Evolutionary conservation across 2,888 invertebrate genomes (phyloP).

Genomic region (Serrognathus titanus): DNA sequence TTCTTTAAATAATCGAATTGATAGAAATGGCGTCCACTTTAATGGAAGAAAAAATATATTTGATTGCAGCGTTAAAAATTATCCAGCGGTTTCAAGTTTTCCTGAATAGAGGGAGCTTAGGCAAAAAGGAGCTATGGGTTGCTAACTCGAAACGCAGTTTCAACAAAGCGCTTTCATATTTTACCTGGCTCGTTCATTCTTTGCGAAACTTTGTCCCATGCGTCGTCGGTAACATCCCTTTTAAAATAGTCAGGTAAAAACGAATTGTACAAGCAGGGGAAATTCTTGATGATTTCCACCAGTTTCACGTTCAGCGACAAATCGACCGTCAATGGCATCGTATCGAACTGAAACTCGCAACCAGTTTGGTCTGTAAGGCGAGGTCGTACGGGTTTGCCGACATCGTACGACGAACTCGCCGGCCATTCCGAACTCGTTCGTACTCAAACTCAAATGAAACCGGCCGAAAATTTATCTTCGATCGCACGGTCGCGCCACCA

Average conservation of each 20-base stretch:
- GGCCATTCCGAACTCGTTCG: no score
- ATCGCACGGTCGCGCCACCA: no score
- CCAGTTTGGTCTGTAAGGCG: no score
- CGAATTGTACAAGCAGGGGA: conserved; percentile 23
- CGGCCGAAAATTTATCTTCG: no score
- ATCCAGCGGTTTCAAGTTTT: not conserved
- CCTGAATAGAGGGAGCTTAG: not conserved
- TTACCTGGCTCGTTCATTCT: conserved; percentile 2
- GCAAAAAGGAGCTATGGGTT: not conserved
- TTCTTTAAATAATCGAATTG: no score
- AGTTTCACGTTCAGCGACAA: conserved; percentile 22
- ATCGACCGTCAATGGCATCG: not conserved
- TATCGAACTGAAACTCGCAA: no score
- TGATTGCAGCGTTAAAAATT: no score
- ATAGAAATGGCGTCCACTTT: no score
- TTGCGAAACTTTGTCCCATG: conserved; percentile 25
- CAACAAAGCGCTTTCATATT: not conserved
- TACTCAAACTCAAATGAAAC: no score
- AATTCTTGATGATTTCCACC: conserved; percentile 29
- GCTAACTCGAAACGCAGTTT: not conserved
- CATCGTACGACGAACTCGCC: no score
- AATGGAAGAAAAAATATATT: no score
- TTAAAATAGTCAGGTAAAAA: conserved; percentile 20
- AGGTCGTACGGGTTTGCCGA: no score
- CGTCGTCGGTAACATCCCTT: conserved; percentile 28